Evolutionary conservation across 2,797 vertebrate species (phyloP), one percentile per base, ranked within the genome.

Genomic region (Phrynocephalus vlangalii): DNA sequence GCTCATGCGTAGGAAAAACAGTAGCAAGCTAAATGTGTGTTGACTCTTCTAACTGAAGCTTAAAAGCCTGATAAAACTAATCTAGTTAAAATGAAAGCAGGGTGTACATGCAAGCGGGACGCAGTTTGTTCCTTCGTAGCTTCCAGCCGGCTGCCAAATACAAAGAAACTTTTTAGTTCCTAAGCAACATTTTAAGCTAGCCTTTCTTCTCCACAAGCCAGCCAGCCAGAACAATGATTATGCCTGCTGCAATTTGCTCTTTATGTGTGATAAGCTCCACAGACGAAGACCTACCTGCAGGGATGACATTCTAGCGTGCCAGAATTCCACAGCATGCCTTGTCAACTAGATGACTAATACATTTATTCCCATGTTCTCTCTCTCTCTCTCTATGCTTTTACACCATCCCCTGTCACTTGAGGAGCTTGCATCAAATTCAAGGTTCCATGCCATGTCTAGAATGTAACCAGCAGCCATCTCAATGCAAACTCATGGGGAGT

Each of bases 31-130:
- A 81, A 79, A 26, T 24, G 5, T 28, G 28, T 48, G 67, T 82
- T 82, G 38, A 73, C 28, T 79, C 9, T 67, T 79, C 82, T 48
- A 66, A 84, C 52, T 4, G 52, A 84, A 84, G 77, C 24, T 38
- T 80, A 73, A 85, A 83, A 81, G 73, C 44, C 78, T 80, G 78
- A 75, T 88, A 80, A 85, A 75, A 66, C 0, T 33, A 88, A 79
- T 84, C 75, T 44, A 38, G 5, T 85, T 77, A 50, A 73, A 50
- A 88, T 50, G n/a, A 75, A 28, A 13, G 44, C 38, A 82, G 71
- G 44, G 22, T 16, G 30, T 79, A 4, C 22, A 50, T 48, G n/a
- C 63, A 38, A 56, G 86, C 56, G 28, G 38, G 60, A 6, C 60
- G 28, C 56, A 48, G 33, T 22, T 72, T 18, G n/a, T 50, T 73